phyloP scores from a whole-genome alignment of 2,797 vertebrate genomes.

The Liasis olivaceus region DNA sequence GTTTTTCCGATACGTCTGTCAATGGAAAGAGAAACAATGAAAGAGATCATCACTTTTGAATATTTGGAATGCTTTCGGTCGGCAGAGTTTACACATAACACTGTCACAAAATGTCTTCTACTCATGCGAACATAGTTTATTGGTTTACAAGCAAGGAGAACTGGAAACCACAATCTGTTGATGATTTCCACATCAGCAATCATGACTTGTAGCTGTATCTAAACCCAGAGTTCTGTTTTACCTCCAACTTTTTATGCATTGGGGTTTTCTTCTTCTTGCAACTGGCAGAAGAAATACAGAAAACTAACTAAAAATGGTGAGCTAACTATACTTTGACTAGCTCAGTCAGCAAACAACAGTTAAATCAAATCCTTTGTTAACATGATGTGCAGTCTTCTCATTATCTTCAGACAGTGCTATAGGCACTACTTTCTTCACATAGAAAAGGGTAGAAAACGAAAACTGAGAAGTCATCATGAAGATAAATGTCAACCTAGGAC shows the following conservation, averaged over 20 bases:
- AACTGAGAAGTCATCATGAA: background rate
- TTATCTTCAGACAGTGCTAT: background rate
- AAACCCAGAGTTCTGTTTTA: background rate
- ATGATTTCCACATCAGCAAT: background rate
- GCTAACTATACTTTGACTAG: background rate
- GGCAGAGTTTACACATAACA: background rate
- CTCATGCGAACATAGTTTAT: background rate
- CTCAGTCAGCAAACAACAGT: background rate
- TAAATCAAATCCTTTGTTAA: background rate
- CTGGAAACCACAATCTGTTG: background rate
- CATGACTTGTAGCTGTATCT: background rate
- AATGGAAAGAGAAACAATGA: background rate
- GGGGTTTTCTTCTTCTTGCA: background rate
- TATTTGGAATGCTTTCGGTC: background rate
- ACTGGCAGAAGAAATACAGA: background rate
- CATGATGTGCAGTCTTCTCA: background rate
- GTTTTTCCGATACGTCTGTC: slow-evolving; percentile 86
- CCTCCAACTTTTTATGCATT: background rate
- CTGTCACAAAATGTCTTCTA: background rate
- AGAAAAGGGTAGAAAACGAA: background rate
- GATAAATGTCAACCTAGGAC: background rate
- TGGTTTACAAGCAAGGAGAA: background rate
- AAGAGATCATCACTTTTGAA: background rate
- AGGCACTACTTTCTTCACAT: background rate
- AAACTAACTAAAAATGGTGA: background rate